phyloP scores from a whole-genome alignment of 2,113 vertebrate genomes.

The Todiramphus chloris region DNA sequence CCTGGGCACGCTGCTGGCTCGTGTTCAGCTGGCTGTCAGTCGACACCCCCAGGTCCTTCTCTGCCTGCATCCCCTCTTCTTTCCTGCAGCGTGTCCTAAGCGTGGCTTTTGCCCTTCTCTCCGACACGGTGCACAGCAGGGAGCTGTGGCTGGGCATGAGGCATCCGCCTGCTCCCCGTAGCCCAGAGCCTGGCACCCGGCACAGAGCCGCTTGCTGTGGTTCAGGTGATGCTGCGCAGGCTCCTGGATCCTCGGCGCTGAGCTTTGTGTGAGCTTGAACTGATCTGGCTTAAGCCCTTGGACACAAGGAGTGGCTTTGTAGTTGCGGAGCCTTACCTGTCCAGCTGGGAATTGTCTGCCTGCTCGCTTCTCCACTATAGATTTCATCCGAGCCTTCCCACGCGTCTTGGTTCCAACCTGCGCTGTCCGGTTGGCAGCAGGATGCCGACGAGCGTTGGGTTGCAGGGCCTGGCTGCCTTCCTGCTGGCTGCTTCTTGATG shows the following conservation, averaged over 20 bases:
- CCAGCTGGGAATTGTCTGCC: neutral
- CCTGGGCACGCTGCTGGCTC: too few relatives aligned
- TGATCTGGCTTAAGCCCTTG: neutral
- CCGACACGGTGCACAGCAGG: rapidly evolving
- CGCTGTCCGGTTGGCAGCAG: neutral
- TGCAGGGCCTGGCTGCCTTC: neutral
- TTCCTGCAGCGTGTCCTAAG: neutral
- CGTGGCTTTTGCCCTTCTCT: neutral
- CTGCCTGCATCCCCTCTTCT: neutral
- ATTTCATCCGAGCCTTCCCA: neutral
- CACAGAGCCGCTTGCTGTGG: neutral
- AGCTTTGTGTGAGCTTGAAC: neutral
- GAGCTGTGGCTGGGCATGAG: neutral
- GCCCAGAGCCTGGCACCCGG: neutral
- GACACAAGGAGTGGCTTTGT: neutral
- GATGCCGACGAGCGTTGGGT: neutral
- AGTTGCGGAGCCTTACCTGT: neutral
- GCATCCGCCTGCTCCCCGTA: neutral
- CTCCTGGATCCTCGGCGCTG: neutral
- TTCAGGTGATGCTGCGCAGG: neutral
- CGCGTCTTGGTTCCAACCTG: neutral
- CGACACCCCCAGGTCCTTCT: too few relatives aligned
- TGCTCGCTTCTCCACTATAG: neutral
- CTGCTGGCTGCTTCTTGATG: neutral
- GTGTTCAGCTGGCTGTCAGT: too few relatives aligned